phyloP scores from a whole-genome alignment of 1,140 invertebrate species.

The Pomacea maculata region DNA sequence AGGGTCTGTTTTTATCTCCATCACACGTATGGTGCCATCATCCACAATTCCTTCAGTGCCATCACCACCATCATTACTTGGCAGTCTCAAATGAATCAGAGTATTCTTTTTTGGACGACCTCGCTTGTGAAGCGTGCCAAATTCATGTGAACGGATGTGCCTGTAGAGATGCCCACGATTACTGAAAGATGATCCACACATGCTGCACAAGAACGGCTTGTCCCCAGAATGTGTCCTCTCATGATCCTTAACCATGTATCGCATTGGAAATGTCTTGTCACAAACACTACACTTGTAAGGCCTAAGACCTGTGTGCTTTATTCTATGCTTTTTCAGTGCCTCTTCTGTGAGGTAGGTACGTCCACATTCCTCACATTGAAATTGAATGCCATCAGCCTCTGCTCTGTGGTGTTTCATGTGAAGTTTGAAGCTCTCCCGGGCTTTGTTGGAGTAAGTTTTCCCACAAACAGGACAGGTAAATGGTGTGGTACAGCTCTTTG shows the following conservation, averaged over 20 bases:
- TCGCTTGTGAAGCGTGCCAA: constrained; percentile 28
- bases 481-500: constrained; percentile 29
- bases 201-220: constrained; percentile 22
- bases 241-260: constrained; percentile 34
- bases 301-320: constrained; percentile 20
- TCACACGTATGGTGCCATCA: not conserved
- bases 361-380: constrained; percentile 34
- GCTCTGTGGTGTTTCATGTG: constrained; percentile 33
- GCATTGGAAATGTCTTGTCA: constrained; percentile 31
- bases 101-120: constrained; percentile 26
- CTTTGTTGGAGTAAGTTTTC: constrained; percentile 33
- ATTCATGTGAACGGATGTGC: constrained; percentile 32
- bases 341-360: constrained; percentile 29
- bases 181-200: constrained; percentile 29
- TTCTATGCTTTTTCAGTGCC: constrained; percentile 28
- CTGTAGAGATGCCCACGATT: constrained; percentile 31
- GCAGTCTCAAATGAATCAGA: not conserved
- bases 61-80: not conserved
- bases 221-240: constrained; percentile 27
- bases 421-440: constrained; percentile 33
- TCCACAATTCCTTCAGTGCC: not conserved
- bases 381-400: constrained; percentile 28
- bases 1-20: constrained; percentile 17
- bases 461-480: constrained; percentile 30
- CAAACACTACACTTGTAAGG: constrained; percentile 30